Percentiles rank a stretch among this genome's conserved stretches.
These are phyloP conservation scores for Zosterops hypoxanthus DNA, from an alignment of 2,113 vertebrate genomes.

Conservation along the genomic window DNA sequence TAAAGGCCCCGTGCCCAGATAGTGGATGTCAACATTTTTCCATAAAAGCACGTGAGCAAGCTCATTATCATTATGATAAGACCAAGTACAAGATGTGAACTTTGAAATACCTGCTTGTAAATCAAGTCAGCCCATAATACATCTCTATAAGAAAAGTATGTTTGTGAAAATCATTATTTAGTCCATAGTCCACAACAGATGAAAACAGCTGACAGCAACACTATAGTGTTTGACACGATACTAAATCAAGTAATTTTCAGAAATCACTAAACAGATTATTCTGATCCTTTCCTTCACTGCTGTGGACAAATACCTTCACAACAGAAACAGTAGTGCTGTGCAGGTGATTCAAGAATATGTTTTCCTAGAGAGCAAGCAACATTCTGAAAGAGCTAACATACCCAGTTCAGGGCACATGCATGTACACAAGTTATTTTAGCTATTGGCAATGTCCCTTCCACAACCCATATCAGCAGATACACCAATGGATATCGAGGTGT, in stretches of 20 bases:
- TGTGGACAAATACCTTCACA: background rate
- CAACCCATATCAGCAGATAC: background rate
- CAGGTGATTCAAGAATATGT: background rate
- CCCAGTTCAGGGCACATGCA: background rate
- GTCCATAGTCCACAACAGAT: background rate
- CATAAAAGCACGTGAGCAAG: background rate
- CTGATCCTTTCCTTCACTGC: background rate
- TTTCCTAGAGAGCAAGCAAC: background rate
- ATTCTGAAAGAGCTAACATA: background rate
- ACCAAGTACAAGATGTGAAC: background rate
- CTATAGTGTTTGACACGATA: background rate
- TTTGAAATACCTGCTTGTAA: constrained; percentile 19
- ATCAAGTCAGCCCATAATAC: background rate
- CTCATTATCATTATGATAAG: constrained; percentile 36
- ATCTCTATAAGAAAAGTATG: background rate
- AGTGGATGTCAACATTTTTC: constrained; percentile 36
- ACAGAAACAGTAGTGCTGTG: background rate
- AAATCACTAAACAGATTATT: background rate
- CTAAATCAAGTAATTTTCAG: background rate
- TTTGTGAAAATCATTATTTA: background rate
- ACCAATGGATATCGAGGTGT: background rate
- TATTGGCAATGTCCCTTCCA: background rate
- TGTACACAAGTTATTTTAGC: accelerated
- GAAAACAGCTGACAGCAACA: background rate
- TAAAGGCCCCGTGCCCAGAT: background rate